Base-by-base conservation (phyloP, 2,113 vertebrate species). In the Apeltes quadracus region DNA sequence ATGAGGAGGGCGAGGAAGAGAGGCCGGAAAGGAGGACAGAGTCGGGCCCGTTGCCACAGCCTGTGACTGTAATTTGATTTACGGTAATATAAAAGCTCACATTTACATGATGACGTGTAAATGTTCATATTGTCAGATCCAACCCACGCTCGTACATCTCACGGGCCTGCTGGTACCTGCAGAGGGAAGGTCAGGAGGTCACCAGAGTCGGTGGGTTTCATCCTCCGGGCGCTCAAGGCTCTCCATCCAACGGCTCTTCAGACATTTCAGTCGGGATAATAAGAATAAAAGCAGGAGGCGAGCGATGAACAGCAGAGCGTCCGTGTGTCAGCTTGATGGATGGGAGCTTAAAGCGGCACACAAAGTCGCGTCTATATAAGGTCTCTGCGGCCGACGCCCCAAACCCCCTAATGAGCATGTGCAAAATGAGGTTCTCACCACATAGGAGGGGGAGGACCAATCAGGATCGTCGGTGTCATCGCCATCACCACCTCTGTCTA, bases 321-420 rank as follows among this genome's bases (percentile, higher is more conserved):
- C 22, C 1, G n/a, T 4, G 61, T 39, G 76, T 66, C 81, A 10
- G 43, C 48, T 27, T 87, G 89, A 86, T 85, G 75, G 80, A 88
- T 77, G 87, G 66, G 22, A 85, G 81, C 75, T 78, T 81, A 73
- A 29, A 56, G 72, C 61, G 18, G 38, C 36, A 20, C 79, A 84
- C 87, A 86, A 90, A 89, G 86, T 75, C 18, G 3, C 5, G 25
- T 57, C 85, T 85, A 85, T 87, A 84, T 84, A 86, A 78, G 85
- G 87, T 66, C 50, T 36, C 16, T 61, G 66, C 41, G 76, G 85
- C 53, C 44, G 2, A 69, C 61, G 50, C 78, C 86, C 80, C 76
- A 84, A 86, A 90, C 82, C 83, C 82, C 83, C 65, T 86, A 86
- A 89, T 88, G 82, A 87, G 81, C 65, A 85, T 6, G 55, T 87